Percentiles rank a stretch among this genome's conserved stretches.
phyloP scores from a whole-genome alignment of 2,888 invertebrate genomes.

The Drosophila testacea region DNA sequence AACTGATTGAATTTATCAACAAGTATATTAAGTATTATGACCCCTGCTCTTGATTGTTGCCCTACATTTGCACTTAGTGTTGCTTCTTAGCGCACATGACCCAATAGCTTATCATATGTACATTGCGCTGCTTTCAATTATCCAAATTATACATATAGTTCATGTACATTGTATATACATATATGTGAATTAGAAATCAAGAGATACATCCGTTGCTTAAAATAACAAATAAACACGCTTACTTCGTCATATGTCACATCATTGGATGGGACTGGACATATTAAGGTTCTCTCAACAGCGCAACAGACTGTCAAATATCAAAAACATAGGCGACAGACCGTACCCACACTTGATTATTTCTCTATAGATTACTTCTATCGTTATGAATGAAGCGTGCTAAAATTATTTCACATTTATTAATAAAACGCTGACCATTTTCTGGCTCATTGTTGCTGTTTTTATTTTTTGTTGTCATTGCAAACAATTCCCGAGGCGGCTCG shows the following conservation, averaged over 20 bases:
- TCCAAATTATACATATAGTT: conserved; percentile 27
- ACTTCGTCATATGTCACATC: conserved; percentile 33
- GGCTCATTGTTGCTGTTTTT: conserved; percentile 12
- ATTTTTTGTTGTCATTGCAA: conserved; percentile 34
- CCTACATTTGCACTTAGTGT: conserved; percentile 28
- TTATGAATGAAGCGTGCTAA: too few relatives aligned
- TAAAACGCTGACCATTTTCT: conserved; percentile 47
- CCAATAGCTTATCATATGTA: conserved; percentile 50
- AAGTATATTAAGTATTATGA: conserved; percentile 1
- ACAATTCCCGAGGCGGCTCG: conserved; percentile 28
- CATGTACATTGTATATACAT: background rate
- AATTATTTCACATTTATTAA: conserved; percentile 63
- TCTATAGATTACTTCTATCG: conserved; percentile 10
- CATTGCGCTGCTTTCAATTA: conserved; percentile 46
- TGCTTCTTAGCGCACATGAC: conserved; percentile 38
- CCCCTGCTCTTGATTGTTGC: conserved; percentile 26
- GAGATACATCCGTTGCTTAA: conserved; percentile 45
- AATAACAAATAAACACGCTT: conserved; percentile 22
- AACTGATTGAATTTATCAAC: conserved; percentile 21
- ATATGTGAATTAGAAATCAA: conserved; percentile 8
- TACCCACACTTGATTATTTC: background rate
- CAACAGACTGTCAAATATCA: conserved; percentile 45
- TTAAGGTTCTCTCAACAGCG: conserved; percentile 39
- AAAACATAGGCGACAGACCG: conserved; percentile 5
- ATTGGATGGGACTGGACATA: conserved; percentile 25